Evolutionary conservation across 2,888 invertebrate genomes (phyloP).

Genomic region (Cryptophagus acutangulus): DNA sequence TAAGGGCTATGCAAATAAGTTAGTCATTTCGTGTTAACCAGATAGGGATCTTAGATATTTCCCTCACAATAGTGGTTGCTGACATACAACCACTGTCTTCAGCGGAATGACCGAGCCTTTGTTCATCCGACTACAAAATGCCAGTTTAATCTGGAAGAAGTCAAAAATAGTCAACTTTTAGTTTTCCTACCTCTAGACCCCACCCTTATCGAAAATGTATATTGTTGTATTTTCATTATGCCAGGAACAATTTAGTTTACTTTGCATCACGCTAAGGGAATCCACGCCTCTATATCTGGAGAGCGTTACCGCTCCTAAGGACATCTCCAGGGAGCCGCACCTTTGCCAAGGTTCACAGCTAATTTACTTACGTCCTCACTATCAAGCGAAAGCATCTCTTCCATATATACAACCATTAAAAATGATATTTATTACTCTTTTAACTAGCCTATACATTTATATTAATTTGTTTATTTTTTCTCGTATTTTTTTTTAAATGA

Average conservation of each 20-base stretch:
- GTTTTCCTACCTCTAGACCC: slow-evolving; percentile 20
- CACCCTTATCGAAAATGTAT: slow-evolving; percentile 39
- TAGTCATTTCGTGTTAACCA: slow-evolving; percentile 25
- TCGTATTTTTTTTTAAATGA: not conserved
- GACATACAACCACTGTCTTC: slow-evolving; percentile 26
- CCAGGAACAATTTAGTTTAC: slow-evolving; percentile 40
- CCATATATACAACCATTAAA: slow-evolving; percentile 25
- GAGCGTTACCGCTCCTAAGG: slow-evolving; percentile 42
- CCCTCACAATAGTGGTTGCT: slow-evolving; percentile 21
- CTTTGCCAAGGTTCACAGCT: slow-evolving; percentile 31
- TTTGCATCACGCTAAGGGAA: slow-evolving; percentile 47
- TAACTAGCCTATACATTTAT: not conserved
- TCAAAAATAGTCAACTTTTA: too few relatives aligned
- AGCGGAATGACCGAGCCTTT: slow-evolving; percentile 21
- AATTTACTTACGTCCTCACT: slow-evolving; percentile 37
- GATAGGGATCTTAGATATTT: slow-evolving; percentile 30
- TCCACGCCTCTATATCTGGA: slow-evolving; percentile 39
- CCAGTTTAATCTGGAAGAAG: too few relatives aligned
- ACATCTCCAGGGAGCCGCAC: slow-evolving; percentile 48
- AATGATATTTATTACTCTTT: slow-evolving; percentile 22
- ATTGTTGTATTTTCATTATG: slow-evolving; percentile 43
- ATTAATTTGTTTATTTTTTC: not conserved
- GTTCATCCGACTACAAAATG: too few relatives aligned
- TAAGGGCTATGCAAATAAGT: slow-evolving; percentile 29
- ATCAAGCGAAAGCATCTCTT: slow-evolving; percentile 18